Conservation (phyloP, 2,113 vertebrate genomes). For the Stegostoma tigrinum region DNA sequence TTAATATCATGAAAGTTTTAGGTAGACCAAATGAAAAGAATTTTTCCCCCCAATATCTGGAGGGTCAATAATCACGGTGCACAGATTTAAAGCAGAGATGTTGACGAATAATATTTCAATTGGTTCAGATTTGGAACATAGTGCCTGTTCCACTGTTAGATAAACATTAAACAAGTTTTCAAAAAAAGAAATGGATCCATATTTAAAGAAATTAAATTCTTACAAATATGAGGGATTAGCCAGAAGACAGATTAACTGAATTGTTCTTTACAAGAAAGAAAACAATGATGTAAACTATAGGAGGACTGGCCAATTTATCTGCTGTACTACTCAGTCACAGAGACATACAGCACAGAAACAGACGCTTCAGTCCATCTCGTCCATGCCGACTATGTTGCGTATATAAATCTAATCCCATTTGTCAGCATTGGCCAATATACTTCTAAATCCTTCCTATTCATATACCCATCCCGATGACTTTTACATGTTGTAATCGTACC, state of each 20-base stretch:
- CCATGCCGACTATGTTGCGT: too few relatives aligned
- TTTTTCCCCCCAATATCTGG: neutral
- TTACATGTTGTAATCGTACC: too few relatives aligned
- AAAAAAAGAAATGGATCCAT: neutral
- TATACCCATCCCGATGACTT: too few relatives aligned
- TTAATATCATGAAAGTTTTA: neutral
- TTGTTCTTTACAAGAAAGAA: neutral
- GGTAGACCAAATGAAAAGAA: neutral
- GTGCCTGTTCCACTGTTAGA: neutral
- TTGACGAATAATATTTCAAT: neutral
- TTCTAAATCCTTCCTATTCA: too few relatives aligned
- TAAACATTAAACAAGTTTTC: neutral
- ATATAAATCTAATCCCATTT: too few relatives aligned
- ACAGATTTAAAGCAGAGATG: neutral
- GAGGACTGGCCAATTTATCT: neutral
- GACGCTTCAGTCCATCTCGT: too few relatives aligned
- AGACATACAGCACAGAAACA: too few relatives aligned
- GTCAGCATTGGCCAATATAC: too few relatives aligned
- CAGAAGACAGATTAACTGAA: neutral
- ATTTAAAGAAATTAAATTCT: neutral
- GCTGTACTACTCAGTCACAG: neutral
- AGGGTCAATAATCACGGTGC: neutral
- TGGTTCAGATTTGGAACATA: neutral
- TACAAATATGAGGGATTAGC: neutral
- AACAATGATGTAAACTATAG: neutral